Base-by-base conservation (phyloP, 2,797 vertebrate genomes). In the Myotis myotis region DNA sequence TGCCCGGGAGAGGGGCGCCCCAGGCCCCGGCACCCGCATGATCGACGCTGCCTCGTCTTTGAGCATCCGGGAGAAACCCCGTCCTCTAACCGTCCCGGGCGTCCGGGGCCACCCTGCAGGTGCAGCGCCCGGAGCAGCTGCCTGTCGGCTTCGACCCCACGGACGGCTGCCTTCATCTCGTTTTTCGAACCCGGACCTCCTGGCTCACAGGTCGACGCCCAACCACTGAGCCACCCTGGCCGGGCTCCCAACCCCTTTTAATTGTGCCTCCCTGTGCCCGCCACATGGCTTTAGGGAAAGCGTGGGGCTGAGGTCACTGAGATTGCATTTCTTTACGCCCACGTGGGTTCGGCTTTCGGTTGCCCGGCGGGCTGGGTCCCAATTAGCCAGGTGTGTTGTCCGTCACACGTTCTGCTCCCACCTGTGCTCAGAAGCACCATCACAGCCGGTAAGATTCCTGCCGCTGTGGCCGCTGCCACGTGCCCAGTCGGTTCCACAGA, bases 41-140 rank as follows among this genome's bases (percentile, higher is more conserved):
- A 97, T 60, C 96, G 91, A 96, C 89, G 96, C 94, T 95, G 87
- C 60, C 97, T 95, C 96, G 84, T 96, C 95, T 95, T 92, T 95
- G 68, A 91, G 92, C 89, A 68, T 94, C 90, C 96, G 95, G 97
- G 66, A 96, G 85, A 64, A 95, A 97, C 49, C 23, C 41, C 94
- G 94, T 94, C 96, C 76, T 85, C 44, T 96, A 47, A 96, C 81
- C 62, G 33, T 19, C 38, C 1, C 0, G 38, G 38, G n/a, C n/a
- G 80, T 51, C 51, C 22, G 0, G 9, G 86, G 51, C 93, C 78
- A 36, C 3, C 4, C 83, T 9, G 33, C 5, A 1, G 8, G 13
- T 28, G 28, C 62, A 28, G n/a, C 5, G 51, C 88, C 66, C 16
- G 76, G 28, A 53, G 87, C 62, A 5, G 13, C 64, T 30, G 71